Evolutionary conservation across 2,888 invertebrate species (phyloP).

Genomic region (Gryllus longicercus): DNA sequence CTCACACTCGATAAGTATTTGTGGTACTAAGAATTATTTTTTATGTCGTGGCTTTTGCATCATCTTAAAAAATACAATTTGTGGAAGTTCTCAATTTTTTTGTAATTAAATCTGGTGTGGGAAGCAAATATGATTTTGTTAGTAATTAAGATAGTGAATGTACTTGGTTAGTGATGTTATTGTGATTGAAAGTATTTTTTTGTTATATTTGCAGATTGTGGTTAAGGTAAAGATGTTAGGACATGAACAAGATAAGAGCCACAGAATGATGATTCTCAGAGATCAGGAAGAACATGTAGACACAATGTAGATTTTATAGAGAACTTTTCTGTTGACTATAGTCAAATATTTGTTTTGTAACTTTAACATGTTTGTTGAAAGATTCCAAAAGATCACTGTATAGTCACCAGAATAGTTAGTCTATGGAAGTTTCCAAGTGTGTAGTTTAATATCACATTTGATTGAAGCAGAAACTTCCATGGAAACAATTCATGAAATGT

Average conservation of each 20-base stretch:
- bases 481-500: too few species aligned
- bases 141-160: too few species aligned
- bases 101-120: too few species aligned
- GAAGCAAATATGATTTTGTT: too few species aligned
- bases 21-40: too few species aligned
- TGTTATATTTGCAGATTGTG: conserved; percentile 39
- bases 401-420: not conserved
- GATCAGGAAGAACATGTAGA: conserved; percentile 26
- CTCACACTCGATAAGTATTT: not conserved
- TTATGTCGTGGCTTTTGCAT: too few species aligned
- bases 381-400: not conserved
- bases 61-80: too few species aligned
- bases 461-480: too few species aligned
- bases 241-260: conserved; percentile 29
- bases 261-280: conserved; percentile 24
- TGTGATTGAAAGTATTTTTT: conserved; percentile 33
- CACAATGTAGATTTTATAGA: conserved; percentile 11
- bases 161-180: not conserved
- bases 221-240: conserved; percentile 33
- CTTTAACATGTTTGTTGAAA: too few species aligned
- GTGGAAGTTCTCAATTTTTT: too few species aligned
- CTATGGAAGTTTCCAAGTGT: not conserved
- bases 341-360: too few species aligned
- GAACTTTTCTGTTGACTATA: not conserved
- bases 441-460: too few species aligned